Conservation (phyloP, 2,888 invertebrate genomes). For the Axea sp. region DNA sequence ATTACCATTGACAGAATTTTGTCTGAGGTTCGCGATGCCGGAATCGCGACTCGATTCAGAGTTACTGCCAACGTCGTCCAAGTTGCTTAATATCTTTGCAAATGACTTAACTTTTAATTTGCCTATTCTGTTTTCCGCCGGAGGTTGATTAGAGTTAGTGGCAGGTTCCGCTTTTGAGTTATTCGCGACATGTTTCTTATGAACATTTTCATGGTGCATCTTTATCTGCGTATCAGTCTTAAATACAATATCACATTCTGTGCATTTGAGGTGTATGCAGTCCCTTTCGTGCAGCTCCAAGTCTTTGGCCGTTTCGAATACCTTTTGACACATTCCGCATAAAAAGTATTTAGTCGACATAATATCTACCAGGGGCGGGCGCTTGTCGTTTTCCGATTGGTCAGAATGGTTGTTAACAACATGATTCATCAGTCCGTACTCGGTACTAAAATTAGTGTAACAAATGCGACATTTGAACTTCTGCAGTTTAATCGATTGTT, state of each 20-base stretch:
- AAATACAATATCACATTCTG: constrained; percentile 19
- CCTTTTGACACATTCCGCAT: constrained; percentile 34
- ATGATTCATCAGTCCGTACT: constrained; percentile 36
- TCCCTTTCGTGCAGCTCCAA: constrained; percentile 28
- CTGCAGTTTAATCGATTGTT: not conserved
- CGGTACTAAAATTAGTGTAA: constrained; percentile 3
- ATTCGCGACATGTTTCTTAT: constrained; percentile 1
- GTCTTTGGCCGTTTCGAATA: constrained; percentile 22
- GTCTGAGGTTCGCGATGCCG: not conserved
- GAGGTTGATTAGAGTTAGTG: not conserved
- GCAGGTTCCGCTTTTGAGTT: not conserved
- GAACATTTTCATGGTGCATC: constrained; percentile 38
- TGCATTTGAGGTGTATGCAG: constrained; percentile 30
- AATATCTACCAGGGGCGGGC: not conserved
- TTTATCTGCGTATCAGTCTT: constrained; percentile 35
- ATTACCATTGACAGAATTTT: too few species aligned
- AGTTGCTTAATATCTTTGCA: constrained; percentile 39
- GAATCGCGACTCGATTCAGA: constrained; percentile 17
- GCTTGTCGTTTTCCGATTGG: not conserved
- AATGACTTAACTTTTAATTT: constrained; percentile 58
- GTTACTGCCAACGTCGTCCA: not conserved
- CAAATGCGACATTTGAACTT: constrained; percentile 35
- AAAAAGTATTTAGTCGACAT: constrained; percentile 38
- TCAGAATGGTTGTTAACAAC: constrained; percentile 18
- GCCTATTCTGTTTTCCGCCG: constrained; percentile 21